Evolutionary conservation across 2,113 vertebrate species (phyloP), one percentile per base, ranked within the genome.

Genomic region (Actenoides hombroni): DNA sequence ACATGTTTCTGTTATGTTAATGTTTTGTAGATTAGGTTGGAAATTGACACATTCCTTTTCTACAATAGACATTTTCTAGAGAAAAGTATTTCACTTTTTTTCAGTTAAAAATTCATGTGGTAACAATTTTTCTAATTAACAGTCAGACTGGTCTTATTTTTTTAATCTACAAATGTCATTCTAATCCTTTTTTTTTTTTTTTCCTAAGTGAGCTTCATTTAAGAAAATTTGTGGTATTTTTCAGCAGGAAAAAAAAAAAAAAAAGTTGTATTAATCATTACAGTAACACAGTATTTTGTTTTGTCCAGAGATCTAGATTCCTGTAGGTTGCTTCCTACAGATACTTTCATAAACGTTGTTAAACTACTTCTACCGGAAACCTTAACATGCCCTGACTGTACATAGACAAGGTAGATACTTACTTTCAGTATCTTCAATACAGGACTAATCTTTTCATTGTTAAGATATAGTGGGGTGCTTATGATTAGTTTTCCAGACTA

Each of bases 381-480:
- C 8, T 37, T 37, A 57, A 42, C 17, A 3, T 8, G 40, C 8
- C 5, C 6, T 28, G 17, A 28, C 20, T 31, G 5, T 26, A 39
- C 5, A 10, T 5, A 49, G 21, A 48, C 5, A 31, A 71, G 28
- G 13, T 11, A 37, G 11, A 10, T 64, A 23, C 6, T 53, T 89
- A 87, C 10, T 74, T 61, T 77, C 40, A 29, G 0, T 57, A 35
- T 74, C 15, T n/a, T 24, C 28, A 78, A 21, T 25, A 33, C 3
- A 17, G 11, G 6, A 6, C 16, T 82, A 29, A 29, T 44, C 37
- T 44, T 2, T 18, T 29, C 16, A 28, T 48, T 61, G 26, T 33
- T 56, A 17, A 5, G 1, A 11, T 25, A 13, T 4, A 37, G 7
- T 0, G 1, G 29, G 9, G 4, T 65, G 17, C 20, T 82, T 23